phyloP scores from a whole-genome alignment of 2,797 vertebrate genomes.

The Gymnothorax reevesii region DNA sequence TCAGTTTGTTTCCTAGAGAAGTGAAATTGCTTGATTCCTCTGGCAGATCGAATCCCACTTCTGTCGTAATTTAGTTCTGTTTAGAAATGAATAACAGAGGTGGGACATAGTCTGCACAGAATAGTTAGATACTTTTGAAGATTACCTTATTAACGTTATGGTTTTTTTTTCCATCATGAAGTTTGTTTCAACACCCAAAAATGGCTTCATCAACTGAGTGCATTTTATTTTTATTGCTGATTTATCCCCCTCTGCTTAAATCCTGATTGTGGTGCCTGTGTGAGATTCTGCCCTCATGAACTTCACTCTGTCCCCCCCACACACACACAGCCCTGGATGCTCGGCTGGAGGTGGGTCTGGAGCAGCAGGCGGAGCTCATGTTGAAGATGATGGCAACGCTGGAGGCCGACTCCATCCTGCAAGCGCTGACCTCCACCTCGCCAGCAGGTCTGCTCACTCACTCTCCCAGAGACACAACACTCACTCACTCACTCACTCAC shows the following conservation, averaged over 20 bases:
- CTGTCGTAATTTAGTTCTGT: no score
- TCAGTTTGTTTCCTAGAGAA: no score
- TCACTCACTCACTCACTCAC: no score
- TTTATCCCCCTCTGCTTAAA: not conserved
- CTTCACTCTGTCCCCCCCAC: not conserved
- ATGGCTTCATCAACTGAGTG: not conserved
- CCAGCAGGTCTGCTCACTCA: conserved; percentile 77
- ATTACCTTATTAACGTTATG: not conserved
- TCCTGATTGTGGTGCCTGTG: not conserved
- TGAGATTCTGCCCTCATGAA: no score
- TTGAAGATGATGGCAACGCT: conserved; percentile 99
- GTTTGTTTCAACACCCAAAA: not conserved
- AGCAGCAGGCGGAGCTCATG: conserved; percentile 98
- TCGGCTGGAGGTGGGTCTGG: conserved; percentile 93
- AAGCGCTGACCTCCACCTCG: conserved; percentile 91
- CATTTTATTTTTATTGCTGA: no score
- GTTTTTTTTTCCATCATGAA: not conserved
- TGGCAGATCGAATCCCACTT: no score
- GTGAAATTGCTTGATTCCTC: no score
- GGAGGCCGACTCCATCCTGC: conserved; percentile 95
- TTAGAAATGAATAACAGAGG: no score
- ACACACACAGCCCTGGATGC: conserved; percentile 85
- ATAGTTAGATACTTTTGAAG: no score
- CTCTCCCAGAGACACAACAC: not conserved
- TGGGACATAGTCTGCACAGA: no score